Conservation (phyloP, 1,140 invertebrate species). For the Drosophila grimshawi region DNA sequence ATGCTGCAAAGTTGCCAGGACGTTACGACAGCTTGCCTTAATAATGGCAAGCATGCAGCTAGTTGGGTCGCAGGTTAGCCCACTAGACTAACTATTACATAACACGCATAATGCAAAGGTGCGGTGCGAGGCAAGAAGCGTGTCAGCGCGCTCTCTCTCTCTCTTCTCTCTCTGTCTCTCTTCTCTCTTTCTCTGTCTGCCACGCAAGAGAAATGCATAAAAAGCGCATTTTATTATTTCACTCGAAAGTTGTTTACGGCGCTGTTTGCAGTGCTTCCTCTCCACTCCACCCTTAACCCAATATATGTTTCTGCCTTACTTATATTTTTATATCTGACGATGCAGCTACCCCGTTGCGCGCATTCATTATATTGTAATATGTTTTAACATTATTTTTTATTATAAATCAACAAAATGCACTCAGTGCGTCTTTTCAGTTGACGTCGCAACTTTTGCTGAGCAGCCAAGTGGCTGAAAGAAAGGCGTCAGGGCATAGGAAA, state of each 20-base stretch:
- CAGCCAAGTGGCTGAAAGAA: conserved; percentile 22
- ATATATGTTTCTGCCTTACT: not conserved
- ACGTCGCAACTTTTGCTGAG: conserved; percentile 55
- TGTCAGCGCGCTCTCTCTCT: not conserved
- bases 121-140: conserved; percentile 24
- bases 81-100: conserved; percentile 68
- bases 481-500: not conserved
- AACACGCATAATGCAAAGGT: conserved; percentile 67
- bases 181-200: not conserved
- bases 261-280: conserved; percentile 32
- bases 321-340: conserved; percentile 18
- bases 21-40: conserved; percentile 73
- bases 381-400: conserved; percentile 79
- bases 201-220: conserved; percentile 63
- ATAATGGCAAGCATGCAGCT: conserved; percentile 28
- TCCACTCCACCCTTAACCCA: not conserved
- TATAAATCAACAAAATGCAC: conserved; percentile 78
- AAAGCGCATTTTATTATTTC: conserved; percentile 80
- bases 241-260: conserved; percentile 78
- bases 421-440: conserved; percentile 63
- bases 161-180: not conserved
- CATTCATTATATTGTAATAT: conserved; percentile 76
- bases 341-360: conserved; percentile 25
- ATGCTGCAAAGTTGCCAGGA: conserved; percentile 72
- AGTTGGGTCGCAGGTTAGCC: not conserved